Percentiles rank a stretch among this genome's conserved stretches.
Conservation (phyloP, 2,797 vertebrate species). For the Perodicticus potto region DNA sequence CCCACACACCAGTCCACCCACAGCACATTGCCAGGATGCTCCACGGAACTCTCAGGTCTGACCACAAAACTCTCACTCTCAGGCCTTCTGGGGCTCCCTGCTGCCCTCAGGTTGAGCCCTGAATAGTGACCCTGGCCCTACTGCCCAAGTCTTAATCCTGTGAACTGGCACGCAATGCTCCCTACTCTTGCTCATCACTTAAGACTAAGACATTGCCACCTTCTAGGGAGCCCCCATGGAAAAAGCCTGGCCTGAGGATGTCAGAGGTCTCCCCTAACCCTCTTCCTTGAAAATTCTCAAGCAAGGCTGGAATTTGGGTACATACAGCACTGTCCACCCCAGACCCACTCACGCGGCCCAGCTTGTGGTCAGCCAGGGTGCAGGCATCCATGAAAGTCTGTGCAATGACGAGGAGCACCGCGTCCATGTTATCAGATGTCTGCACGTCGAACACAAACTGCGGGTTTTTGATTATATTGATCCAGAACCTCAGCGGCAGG, state of each 20-base stretch:
- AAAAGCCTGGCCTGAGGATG: neutral
- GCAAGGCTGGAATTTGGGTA: neutral
- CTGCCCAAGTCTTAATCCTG: neutral
- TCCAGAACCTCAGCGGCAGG: constrained; percentile 97
- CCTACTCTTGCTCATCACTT: neutral
- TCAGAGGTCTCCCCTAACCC: neutral
- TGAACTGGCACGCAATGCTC: neutral
- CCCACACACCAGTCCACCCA: neutral
- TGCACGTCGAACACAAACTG: constrained; percentile 99
- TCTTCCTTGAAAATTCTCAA: neutral
- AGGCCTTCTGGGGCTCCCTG: neutral
- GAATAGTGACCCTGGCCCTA: neutral
- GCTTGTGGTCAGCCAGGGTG: constrained; percentile 97
- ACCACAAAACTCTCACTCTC: neutral
- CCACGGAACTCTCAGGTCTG: neutral
- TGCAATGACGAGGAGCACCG: constrained; percentile 96
- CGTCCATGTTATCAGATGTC: constrained; percentile 96
- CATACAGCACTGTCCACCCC: neutral
- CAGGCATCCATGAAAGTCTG: constrained; percentile 99
- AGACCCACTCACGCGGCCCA: constrained; percentile 93
- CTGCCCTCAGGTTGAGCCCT: neutral
- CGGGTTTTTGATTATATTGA: constrained; percentile 99
- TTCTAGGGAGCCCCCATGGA: neutral
- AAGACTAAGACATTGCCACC: neutral
- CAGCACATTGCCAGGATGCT: neutral